phyloP scores from a whole-genome alignment of 2,888 invertebrate species.

The Diarsia rubi region DNA sequence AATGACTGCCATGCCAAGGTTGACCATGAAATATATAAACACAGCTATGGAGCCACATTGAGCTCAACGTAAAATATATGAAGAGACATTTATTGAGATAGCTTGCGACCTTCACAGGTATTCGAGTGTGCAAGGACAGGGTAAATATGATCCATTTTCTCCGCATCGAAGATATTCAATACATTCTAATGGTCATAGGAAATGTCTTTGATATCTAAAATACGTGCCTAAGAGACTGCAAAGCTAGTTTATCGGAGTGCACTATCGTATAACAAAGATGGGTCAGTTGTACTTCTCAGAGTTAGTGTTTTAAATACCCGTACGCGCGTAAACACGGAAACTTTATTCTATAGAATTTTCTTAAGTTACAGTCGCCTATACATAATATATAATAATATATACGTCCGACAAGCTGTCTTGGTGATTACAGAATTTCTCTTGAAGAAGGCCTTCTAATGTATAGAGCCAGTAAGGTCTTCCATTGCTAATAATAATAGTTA shows the following conservation, averaged over 20 bases:
- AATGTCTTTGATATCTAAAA: not conserved
- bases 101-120: slow-evolving; percentile 4
- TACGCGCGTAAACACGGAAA: not conserved
- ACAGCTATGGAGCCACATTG: slow-evolving; percentile 17
- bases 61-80: slow-evolving; percentile 46
- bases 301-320: not conserved
- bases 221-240: not conserved
- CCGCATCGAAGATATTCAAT: slow-evolving; percentile 35
- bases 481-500: not conserved
- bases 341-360: not conserved
- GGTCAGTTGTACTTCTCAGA: not conserved
- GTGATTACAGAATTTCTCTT: not conserved
- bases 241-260: not conserved
- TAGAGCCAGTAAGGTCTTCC: not conserved
- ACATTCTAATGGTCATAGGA: slow-evolving; percentile 23
- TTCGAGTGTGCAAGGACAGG: not conserved
- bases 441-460: not conserved
- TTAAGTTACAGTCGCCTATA: not conserved
- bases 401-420: not conserved
- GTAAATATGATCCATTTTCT: slow-evolving; percentile 8
- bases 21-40: slow-evolving; percentile 20
- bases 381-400: too few relatives aligned
- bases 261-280: not conserved
- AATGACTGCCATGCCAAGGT: slow-evolving; percentile 26
- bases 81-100: slow-evolving; percentile 53